Evolutionary conservation across 1,140 invertebrate genomes (phyloP).

Genomic region (Pogonomyrmex californicus): DNA sequence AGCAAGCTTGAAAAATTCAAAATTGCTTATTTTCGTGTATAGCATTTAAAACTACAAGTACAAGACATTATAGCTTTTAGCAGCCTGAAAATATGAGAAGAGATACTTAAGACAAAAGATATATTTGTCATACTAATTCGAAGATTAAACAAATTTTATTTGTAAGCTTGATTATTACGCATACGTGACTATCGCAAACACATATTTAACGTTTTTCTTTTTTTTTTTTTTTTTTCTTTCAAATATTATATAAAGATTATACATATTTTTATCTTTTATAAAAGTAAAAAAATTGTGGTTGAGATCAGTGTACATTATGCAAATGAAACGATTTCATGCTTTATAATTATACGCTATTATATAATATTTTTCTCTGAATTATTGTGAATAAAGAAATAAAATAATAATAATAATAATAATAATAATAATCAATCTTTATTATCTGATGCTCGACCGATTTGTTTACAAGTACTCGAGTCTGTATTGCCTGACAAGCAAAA

Average conservation of each 20-base stretch:
- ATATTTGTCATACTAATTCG: background rate
- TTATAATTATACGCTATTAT: background rate
- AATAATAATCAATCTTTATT: background rate
- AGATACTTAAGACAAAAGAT: background rate
- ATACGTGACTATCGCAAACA: background rate
- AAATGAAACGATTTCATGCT: background rate
- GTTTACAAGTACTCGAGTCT: background rate
- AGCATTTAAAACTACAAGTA: background rate
- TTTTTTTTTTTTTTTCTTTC: background rate
- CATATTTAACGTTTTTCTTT: conserved; percentile 4
- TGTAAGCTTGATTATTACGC: background rate
- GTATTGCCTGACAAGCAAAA: background rate
- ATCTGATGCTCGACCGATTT: background rate
- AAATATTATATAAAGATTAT: background rate
- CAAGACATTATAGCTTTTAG: background rate
- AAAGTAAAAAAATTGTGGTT: background rate
- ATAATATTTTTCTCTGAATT: background rate
- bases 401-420: conserved; percentile 10
- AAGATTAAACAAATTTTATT: background rate
- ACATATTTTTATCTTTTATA: background rate
- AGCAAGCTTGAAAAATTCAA: background rate
- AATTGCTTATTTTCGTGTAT: background rate
- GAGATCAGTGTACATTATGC: background rate
- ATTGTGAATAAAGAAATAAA: background rate
- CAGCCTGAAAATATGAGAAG: background rate